Evolutionary conservation across 2,797 vertebrate species (phyloP).

Genomic region (Darevskia nairensis): DNA sequence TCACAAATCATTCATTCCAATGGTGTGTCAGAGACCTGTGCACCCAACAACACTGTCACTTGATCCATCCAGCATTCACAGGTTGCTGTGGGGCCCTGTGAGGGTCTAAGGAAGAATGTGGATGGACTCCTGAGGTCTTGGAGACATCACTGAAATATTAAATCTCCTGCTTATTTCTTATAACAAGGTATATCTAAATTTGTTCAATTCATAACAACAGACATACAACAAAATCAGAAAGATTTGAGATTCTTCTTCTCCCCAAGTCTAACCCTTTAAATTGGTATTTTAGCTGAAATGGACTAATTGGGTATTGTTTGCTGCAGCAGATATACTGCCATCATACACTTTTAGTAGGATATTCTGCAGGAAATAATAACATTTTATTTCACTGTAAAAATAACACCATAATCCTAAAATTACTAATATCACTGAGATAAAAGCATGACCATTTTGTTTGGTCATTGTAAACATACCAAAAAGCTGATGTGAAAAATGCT

Average conservation of each 20-base stretch:
- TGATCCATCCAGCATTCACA: background rate
- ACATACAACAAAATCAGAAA: background rate
- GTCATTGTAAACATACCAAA: conserved; percentile 39
- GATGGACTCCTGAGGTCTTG: background rate
- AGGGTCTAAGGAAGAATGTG: background rate
- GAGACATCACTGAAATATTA: background rate
- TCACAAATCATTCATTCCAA: background rate
- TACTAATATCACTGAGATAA: conserved; percentile 23
- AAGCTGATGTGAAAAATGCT: conserved; percentile 30
- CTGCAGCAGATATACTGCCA: conserved; percentile 3
- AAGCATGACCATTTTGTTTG: conserved; percentile 46
- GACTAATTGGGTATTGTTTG: background rate
- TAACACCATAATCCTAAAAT: background rate
- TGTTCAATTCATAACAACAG: background rate
- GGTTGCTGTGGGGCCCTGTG: background rate
- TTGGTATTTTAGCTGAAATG: background rate
- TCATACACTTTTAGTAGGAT: background rate
- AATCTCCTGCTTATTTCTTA: conserved; percentile 8
- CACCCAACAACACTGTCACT: background rate
- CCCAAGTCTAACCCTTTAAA: conserved; percentile 14
- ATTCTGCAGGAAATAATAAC: conserved; percentile 4
- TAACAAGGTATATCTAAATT: conserved; percentile 10
- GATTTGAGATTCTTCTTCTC: background rate
- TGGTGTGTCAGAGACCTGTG: background rate
- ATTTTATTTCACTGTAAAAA: background rate